These are phyloP conservation scores for Myoxocephalus aenaeus DNA, from an alignment of 2,797 vertebrate genomes.

Conservation along the genomic window DNA sequence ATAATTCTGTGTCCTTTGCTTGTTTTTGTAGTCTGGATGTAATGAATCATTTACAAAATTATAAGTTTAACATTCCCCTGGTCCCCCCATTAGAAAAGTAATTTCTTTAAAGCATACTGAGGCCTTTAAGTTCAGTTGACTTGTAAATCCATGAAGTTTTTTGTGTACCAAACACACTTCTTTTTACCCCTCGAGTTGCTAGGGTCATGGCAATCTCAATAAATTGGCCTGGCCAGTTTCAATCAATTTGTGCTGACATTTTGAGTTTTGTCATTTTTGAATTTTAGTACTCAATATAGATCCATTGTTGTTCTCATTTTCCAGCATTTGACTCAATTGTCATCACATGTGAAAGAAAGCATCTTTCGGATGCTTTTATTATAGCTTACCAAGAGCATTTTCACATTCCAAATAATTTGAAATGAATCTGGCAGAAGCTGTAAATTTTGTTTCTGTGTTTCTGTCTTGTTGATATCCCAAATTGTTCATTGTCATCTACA, in stretches of 20 bases:
- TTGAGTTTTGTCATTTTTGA: slow-evolving; percentile 15
- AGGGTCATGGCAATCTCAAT: slow-evolving; percentile 13
- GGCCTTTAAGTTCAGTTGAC: slow-evolving; percentile 11
- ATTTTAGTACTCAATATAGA: not conserved
- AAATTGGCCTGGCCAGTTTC: slow-evolving; percentile 5
- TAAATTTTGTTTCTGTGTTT: not conserved
- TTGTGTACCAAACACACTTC: not conserved
- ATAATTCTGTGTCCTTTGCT: not conserved
- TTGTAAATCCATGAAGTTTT: not conserved
- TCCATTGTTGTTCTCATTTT: not conserved
- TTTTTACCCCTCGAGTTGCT: slow-evolving; percentile 3
- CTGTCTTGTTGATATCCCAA: not conserved
- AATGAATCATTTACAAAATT: not conserved
- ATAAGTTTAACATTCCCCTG: not conserved
- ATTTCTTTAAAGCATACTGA: slow-evolving; percentile 11
- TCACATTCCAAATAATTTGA: slow-evolving; percentile 7
- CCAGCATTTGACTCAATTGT: slow-evolving; percentile 10
- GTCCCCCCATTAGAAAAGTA: not conserved
- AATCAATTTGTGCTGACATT: not conserved
- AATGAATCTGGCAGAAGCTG: not conserved
- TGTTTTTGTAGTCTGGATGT: not conserved
- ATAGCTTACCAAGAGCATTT: not conserved
- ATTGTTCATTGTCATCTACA: not conserved
- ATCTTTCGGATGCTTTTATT: slow-evolving; percentile 8
- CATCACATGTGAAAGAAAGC: slow-evolving; percentile 16